phyloP scores from a whole-genome alignment of 2,797 vertebrate genomes.

The Podargus strigoides region DNA sequence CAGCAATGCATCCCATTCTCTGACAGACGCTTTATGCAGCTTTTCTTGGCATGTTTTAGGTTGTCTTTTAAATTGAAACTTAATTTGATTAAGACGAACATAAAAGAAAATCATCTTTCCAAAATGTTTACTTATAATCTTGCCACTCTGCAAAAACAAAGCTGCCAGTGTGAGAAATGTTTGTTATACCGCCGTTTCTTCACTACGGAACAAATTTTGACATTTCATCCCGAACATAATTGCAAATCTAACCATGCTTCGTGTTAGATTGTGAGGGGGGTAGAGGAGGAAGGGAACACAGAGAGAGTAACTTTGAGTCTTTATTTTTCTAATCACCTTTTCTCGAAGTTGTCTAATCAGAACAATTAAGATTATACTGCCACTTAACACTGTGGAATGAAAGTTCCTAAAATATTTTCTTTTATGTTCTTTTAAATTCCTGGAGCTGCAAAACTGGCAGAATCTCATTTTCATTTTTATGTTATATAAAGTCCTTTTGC shows the following conservation, averaged over 20 bases:
- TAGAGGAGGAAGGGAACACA: background rate
- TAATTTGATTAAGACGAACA: slow-evolving; percentile 75
- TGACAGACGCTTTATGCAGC: slow-evolving; percentile 70
- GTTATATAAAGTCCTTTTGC: slow-evolving; percentile 67
- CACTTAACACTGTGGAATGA: slow-evolving; percentile 31
- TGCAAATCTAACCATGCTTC: slow-evolving; percentile 2
- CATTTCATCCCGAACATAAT: background rate
- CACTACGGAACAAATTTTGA: background rate
- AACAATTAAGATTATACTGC: slow-evolving; percentile 39
- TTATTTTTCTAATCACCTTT: slow-evolving; percentile 35
- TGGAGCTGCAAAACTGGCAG: slow-evolving; percentile 71
- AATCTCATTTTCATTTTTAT: slow-evolving; percentile 75
- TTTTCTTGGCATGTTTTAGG: slow-evolving; percentile 73
- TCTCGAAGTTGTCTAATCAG: slow-evolving; percentile 39
- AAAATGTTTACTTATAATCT: background rate
- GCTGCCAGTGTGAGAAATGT: background rate
- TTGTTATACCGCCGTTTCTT: background rate
- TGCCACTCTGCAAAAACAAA: background rate
- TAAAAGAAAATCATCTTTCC: slow-evolving; percentile 74
- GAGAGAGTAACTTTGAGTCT: background rate
- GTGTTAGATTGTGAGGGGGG: background rate
- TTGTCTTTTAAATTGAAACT: slow-evolving; percentile 61
- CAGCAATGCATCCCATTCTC: slow-evolving; percentile 59
- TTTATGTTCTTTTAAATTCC: slow-evolving; percentile 80
- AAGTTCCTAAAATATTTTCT: slow-evolving; percentile 72